Evolutionary conservation across 1,140 invertebrate genomes (phyloP), one percentile per base, ranked within the genome.

Genomic region (Hirudo medicinalis): DNA sequence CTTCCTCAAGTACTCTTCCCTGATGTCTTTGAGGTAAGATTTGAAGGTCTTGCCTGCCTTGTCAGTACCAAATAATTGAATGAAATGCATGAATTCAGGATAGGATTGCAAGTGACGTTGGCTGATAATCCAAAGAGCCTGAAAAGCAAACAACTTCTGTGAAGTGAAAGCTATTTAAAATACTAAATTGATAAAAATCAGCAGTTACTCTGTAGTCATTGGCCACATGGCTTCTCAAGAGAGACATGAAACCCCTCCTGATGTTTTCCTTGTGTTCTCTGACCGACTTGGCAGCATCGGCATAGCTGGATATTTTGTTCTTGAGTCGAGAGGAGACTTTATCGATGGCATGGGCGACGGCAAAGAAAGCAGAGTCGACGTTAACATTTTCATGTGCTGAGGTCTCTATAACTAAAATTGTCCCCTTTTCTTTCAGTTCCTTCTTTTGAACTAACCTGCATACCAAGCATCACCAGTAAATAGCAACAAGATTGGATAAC

Each of bases 381-480:
- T 98, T 99, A 67, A 98, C 91, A 81, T 95, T 97, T 78, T 96
- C 91, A 78, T 97, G 92, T 13, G 94, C 89, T 19, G 93, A 97
- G 0, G 93, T 94, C 85, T 97, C 94, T 53, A 98, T 88, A 60
- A 97, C 83, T 0, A 90, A 88, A 76, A 97, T 91, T 74, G 86
- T 80, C 60, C 76, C 77, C 29, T 88, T 88, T 79, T 92, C 93
- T 79, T 92, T 94, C 78, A 92, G 94, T 81, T 97, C 94, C 81
- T 94, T 95, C 36, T 92, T 85, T 78, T 88, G 88, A 0, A 93
- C 85, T 60, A 97, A 83, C 22, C 69, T 63, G 29, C 57, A 19
- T n/a, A 13, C 15, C 43, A 13, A 49, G 13, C 43, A 13, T 49
- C 15, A 13, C 43, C 15, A 17, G 43, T 49, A 49, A 49, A 49